phyloP scores from a whole-genome alignment of 2,797 vertebrate genomes.

The Decapterus maruadsi region DNA sequence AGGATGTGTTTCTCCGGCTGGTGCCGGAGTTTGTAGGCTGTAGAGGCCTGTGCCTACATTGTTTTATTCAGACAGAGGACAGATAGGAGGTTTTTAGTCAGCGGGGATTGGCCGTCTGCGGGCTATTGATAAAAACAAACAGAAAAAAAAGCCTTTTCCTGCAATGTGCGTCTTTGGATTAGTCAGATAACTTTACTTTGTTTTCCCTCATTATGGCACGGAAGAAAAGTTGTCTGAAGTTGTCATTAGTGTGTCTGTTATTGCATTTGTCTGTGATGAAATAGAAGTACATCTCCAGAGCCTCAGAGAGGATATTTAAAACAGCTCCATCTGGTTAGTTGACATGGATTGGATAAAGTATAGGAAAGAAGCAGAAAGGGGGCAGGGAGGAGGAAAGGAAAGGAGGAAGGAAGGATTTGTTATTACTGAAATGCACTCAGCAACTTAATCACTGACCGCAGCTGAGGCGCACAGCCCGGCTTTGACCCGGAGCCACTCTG shows the following conservation, averaged over 20 bases:
- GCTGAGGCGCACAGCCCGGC: slow-evolving; percentile 42
- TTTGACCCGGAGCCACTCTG: slow-evolving; percentile 61
- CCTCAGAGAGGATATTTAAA: not conserved
- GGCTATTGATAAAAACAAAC: slow-evolving; percentile 31
- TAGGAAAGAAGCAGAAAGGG: not conserved
- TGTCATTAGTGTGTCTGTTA: not conserved
- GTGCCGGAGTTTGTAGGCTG: slow-evolving; percentile 20
- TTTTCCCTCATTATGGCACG: not conserved
- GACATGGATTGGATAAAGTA: not conserved
- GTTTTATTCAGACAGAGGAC: slow-evolving; percentile 20
- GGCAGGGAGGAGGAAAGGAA: not conserved
- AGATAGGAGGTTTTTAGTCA: slow-evolving; percentile 31
- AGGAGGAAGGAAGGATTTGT: slow-evolving; percentile 12
- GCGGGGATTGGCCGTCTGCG: slow-evolving; percentile 28
- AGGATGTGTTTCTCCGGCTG: slow-evolving; percentile 29
- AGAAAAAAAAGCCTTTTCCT: slow-evolving; percentile 3
- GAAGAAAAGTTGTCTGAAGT: slow-evolving; percentile 16
- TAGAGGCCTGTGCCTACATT: slow-evolving; percentile 9
- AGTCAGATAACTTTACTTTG: slow-evolving; percentile 8
- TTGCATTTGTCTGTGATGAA: not conserved
- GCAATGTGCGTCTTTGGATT: slow-evolving; percentile 29
- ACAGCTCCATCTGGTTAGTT: not conserved
- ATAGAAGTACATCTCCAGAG: not conserved
- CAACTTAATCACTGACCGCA: slow-evolving; percentile 58
- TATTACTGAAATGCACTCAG: slow-evolving; percentile 38